Evolutionary conservation across 2,113 vertebrate genomes (phyloP).

Genomic region (Pundamilia nyererei): DNA sequence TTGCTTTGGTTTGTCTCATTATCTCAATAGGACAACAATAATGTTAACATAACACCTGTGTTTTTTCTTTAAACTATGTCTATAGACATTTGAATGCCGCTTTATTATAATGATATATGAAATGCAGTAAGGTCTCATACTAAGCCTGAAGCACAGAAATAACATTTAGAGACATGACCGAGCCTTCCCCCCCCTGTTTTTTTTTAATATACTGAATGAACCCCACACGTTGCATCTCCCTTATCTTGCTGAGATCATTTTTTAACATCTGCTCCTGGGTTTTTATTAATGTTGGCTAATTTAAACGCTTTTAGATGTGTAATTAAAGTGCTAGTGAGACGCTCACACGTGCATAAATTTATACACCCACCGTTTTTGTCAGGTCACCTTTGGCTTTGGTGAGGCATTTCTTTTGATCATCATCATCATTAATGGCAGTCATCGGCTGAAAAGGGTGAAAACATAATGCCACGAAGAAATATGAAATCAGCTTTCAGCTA

Average conservation of each 20-base stretch:
- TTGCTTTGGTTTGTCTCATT: background rate
- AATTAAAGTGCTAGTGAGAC: conserved; percentile 59
- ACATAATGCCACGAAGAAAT: background rate
- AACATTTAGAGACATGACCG: background rate
- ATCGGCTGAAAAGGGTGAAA: conserved; percentile 14
- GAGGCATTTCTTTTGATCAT: conserved; percentile 66
- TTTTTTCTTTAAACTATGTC: background rate
- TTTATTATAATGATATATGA: background rate
- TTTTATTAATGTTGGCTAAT: conserved; percentile 63
- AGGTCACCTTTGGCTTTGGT: conserved; percentile 59
- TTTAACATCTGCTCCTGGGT: conserved; percentile 22
- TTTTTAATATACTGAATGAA: background rate
- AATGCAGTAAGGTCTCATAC: background rate
- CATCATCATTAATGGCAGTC: conserved; percentile 40
- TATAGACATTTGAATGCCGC: background rate
- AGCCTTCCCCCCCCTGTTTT: too few species aligned
- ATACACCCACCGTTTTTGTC: conserved; percentile 36
- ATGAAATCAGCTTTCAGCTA: background rate
- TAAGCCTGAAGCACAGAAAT: background rate
- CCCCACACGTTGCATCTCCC: conserved; percentile 11
- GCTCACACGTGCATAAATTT: conserved; percentile 1
- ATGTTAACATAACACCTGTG: background rate
- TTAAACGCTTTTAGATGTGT: conserved; percentile 59
- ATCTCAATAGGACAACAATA: background rate
- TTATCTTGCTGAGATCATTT: conserved; percentile 9